Percentiles rank a stretch among this genome's conserved stretches.
Evolutionary conservation across 2,888 invertebrate genomes (phyloP).

Genomic region (Labia minor): DNA sequence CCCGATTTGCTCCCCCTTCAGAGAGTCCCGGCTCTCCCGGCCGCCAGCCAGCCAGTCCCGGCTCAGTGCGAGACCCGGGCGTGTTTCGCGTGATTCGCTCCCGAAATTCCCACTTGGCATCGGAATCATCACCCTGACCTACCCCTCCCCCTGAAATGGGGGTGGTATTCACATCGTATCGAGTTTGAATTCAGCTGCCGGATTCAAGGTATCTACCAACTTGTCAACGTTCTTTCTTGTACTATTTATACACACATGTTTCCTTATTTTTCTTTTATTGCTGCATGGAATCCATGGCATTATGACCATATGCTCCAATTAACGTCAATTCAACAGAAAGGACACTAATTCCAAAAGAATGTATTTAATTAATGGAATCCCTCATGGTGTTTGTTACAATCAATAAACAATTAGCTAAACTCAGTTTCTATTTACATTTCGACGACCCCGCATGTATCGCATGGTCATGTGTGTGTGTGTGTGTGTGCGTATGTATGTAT

Average conservation of each 20-base stretch:
- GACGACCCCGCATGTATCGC: no score
- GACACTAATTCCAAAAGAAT: conserved; percentile 4
- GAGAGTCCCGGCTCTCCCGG: conserved; percentile 13
- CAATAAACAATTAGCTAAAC: conserved; percentile 1
- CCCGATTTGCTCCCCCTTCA: conserved; percentile 7
- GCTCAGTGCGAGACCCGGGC: conserved; percentile 13
- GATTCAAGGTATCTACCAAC: neutral
- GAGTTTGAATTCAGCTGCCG: neutral
- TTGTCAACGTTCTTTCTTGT: neutral
- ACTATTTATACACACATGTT: neutral
- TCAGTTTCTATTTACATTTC: neutral
- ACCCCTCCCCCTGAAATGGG: neutral
- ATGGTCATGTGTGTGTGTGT: conserved; percentile 3
- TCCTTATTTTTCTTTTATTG: neutral
- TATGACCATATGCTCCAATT: neutral
- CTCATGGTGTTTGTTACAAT: neutral
- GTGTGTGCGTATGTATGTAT: neutral
- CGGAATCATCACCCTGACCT: neutral
- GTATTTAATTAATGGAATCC: neutral
- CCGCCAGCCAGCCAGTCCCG: conserved; percentile 13
- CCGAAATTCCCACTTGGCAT: neutral
- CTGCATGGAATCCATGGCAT: neutral
- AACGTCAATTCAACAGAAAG: neutral
- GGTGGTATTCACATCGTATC: neutral
- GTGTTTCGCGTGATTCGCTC: conserved; percentile 13